Conservation (phyloP, 2,888 invertebrate species). For the Sphaerophoria rueppellii region DNA sequence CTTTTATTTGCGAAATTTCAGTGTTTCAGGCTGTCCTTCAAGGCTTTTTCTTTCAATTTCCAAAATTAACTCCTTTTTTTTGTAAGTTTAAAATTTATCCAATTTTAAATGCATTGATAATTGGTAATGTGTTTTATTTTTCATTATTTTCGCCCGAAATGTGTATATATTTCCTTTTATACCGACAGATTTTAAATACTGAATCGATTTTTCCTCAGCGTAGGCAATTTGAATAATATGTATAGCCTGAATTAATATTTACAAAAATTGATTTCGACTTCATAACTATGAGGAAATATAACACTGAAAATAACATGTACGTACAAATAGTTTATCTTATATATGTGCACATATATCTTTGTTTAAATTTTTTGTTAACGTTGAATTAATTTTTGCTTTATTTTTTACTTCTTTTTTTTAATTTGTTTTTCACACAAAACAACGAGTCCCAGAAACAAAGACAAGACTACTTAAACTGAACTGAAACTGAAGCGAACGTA, state of each 20-base stretch:
- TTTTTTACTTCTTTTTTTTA: background rate
- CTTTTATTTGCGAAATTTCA: slow-evolving; percentile 39
- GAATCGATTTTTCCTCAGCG: slow-evolving; percentile 65
- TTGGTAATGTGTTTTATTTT: background rate
- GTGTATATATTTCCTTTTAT: slow-evolving; percentile 9
- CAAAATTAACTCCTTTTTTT: slow-evolving; percentile 1
- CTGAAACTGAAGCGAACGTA: too few relatives aligned
- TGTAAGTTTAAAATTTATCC: slow-evolving; percentile 35
- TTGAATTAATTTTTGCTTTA: slow-evolving; percentile 17
- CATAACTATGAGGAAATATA: slow-evolving; percentile 38
- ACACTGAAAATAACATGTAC: slow-evolving; percentile 36
- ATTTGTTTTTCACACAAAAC: slow-evolving; percentile 42
- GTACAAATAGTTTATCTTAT: slow-evolving; percentile 10
- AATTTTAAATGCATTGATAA: background rate
- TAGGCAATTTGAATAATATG: slow-evolving; percentile 34
- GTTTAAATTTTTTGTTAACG: slow-evolving; percentile 10
- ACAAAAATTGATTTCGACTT: slow-evolving; percentile 40
- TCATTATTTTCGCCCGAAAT: slow-evolving; percentile 2
- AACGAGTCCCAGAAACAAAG: slow-evolving; percentile 50
- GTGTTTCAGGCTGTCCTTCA: slow-evolving; percentile 12
- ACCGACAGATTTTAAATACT: slow-evolving; percentile 29
- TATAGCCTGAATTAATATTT: slow-evolving; percentile 23
- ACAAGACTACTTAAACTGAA: slow-evolving; percentile 22
- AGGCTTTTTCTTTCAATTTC: slow-evolving; percentile 46
- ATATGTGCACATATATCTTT: slow-evolving; percentile 9